A percentile compares a stretch with the other conserved stretches of the same genome.
phyloP scores from a whole-genome alignment of 1,140 invertebrate species.

The Prorops nasuta region DNA sequence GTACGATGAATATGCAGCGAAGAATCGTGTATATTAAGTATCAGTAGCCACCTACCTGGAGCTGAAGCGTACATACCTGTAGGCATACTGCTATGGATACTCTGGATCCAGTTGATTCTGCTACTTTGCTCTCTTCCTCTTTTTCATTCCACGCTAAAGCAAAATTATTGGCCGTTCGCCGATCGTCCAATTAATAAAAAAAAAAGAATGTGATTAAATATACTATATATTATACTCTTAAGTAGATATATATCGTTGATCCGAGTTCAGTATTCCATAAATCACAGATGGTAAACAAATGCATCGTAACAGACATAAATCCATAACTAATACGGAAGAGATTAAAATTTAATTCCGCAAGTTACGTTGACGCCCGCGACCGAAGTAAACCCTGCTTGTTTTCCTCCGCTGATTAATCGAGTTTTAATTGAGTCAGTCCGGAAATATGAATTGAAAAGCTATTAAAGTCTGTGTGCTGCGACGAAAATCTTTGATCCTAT shows the following conservation, averaged over 20 bases:
- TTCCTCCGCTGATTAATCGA: slow-evolving; percentile 42
- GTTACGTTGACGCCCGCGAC: slow-evolving; percentile 20
- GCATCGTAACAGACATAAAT: slow-evolving; percentile 34
- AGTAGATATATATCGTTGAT: too few relatives aligned
- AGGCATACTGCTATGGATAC: slow-evolving; percentile 16
- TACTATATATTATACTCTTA: too few relatives aligned
- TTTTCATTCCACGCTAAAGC: too few relatives aligned
- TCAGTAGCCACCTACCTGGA: slow-evolving; percentile 21
- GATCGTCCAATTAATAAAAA: too few relatives aligned
- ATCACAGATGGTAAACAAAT: too few relatives aligned
- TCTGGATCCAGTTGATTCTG: too few relatives aligned
- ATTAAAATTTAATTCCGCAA: slow-evolving; percentile 47
- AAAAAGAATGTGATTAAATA: too few relatives aligned
- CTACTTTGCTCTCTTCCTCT: too few relatives aligned
- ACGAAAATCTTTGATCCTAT: background rate
- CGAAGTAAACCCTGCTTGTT: slow-evolving; percentile 7
- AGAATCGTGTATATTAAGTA: slow-evolving; percentile 35
- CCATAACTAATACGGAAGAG: slow-evolving; percentile 39
- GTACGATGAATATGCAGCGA: slow-evolving; percentile 35
- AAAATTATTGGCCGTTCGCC: too few relatives aligned
- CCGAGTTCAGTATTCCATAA: too few relatives aligned
- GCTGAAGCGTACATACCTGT: slow-evolving; percentile 13
- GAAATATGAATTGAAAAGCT: slow-evolving; percentile 44
- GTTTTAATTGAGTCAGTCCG: slow-evolving; percentile 45
- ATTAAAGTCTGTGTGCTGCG: slow-evolving; percentile 17